phyloP scores from a whole-genome alignment of 2,797 vertebrate species.

The Hippopotamyrus pictus region DNA sequence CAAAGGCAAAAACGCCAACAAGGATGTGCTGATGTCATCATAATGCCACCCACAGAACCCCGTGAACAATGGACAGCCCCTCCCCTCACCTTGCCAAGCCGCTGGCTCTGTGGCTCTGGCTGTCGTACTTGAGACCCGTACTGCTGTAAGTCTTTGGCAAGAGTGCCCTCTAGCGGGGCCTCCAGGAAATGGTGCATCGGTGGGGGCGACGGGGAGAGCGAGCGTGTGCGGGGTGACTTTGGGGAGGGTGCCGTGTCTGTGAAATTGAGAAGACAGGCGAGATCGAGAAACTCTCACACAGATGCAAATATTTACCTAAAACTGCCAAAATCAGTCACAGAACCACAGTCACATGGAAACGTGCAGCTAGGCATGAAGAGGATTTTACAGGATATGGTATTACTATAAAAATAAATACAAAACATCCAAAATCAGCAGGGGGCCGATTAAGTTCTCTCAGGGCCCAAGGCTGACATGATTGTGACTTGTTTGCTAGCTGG shows the following conservation, averaged over 20 bases:
- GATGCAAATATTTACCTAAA: background rate
- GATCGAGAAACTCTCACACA: background rate
- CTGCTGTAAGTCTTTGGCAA: conserved; percentile 29
- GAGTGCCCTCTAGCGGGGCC: conserved; percentile 39
- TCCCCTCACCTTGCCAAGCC: conserved; percentile 35
- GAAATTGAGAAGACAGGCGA: background rate
- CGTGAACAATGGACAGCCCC: background rate
- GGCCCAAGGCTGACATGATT: background rate
- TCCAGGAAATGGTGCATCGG: conserved; percentile 29
- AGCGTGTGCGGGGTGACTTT: conserved; percentile 49
- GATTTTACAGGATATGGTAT: background rate
- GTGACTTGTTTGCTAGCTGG: background rate
- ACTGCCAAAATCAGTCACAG: background rate
- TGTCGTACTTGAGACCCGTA: conserved; percentile 34
- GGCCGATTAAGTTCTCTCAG: background rate
- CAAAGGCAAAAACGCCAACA: background rate
- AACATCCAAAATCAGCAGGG: background rate
- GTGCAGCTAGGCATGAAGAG: background rate
- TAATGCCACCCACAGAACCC: background rate
- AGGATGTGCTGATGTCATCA: background rate
- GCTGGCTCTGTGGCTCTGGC: conserved; percentile 44
- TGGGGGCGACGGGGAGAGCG: conserved; percentile 67
- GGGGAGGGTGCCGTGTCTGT: conserved; percentile 46
- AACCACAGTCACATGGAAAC: background rate
- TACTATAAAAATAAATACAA: background rate